Conservation (phyloP, 2,113 vertebrate species). For the Otocyon megalotis region DNA sequence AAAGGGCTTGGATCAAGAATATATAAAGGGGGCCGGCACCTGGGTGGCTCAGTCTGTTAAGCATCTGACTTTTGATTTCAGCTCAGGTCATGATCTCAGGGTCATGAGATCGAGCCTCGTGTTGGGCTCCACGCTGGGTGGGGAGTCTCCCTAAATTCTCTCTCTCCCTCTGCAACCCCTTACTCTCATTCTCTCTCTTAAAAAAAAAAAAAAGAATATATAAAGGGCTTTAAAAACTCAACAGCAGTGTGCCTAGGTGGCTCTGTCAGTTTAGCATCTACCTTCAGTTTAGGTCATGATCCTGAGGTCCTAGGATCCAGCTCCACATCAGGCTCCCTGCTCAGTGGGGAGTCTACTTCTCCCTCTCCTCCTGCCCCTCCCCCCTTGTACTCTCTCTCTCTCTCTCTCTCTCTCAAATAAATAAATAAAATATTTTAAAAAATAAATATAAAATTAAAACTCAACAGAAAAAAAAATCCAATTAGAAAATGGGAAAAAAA, state of each 20-base stretch:
- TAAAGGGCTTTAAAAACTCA: no score
- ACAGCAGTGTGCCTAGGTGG: no score
- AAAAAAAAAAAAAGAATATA: neutral
- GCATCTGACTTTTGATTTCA: neutral
- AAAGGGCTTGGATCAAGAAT: neutral
- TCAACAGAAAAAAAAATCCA: neutral
- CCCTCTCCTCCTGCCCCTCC: no score
- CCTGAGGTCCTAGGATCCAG: no score
- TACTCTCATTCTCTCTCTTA: no score
- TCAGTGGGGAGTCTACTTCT: no score
- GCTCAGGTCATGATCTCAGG: neutral
- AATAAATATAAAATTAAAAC: neutral
- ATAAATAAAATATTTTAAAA: neutral
- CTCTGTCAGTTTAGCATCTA: no score
- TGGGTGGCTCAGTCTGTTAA: neutral
- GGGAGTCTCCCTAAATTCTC: neutral
- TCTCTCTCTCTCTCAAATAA: neutral
- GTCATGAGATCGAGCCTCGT: neutral
- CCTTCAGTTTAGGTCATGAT: no score
- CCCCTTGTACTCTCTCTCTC: no score
- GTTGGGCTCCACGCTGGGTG: neutral
- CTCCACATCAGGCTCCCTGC: no score
- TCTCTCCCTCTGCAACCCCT: no score
- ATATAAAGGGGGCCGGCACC: neutral
- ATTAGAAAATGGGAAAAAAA: constrained; percentile 19